A percentile compares a stretch with the other conserved stretches of the same genome.
Evolutionary conservation across 2,797 vertebrate species (phyloP).

Genomic region (Lutjanus campechanus): DNA sequence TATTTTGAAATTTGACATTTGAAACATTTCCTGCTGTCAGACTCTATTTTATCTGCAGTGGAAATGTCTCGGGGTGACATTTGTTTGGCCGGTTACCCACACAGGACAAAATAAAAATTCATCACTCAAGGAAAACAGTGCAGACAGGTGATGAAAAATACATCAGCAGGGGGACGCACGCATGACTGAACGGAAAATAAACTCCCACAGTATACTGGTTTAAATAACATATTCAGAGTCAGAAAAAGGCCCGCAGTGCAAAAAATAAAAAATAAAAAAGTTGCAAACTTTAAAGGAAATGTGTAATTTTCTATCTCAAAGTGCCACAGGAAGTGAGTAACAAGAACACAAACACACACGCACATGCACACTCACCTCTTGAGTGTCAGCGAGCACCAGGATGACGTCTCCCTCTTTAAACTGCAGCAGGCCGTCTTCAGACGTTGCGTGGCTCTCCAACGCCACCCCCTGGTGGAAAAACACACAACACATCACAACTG

Average conservation of each 20-base stretch:
- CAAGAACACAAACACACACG: background rate
- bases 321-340: slow-evolving; percentile 14
- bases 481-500: background rate
- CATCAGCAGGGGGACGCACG: background rate
- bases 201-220: background rate
- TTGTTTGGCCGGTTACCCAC: background rate
- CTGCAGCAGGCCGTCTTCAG: slow-evolving; percentile 73
- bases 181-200: background rate
- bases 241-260: background rate
- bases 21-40: slow-evolving; percentile 13
- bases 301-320: background rate
- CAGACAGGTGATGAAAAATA: background rate
- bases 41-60: background rate
- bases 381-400: slow-evolving; percentile 68
- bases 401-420: slow-evolving; percentile 82
- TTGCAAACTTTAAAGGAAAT: slow-evolving; percentile 4
- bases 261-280: background rate
- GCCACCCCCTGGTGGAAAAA: slow-evolving; percentile 78
- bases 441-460: slow-evolving; percentile 68
- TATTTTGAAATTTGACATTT: background rate
- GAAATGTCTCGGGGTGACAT: background rate
- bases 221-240: background rate
- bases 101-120: background rate
- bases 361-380: slow-evolving; percentile 44
- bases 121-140: background rate